Evolutionary conservation across 1,140 invertebrate genomes (phyloP), one percentile per base, ranked within the genome.

Genomic region (Calliphora vicina): DNA sequence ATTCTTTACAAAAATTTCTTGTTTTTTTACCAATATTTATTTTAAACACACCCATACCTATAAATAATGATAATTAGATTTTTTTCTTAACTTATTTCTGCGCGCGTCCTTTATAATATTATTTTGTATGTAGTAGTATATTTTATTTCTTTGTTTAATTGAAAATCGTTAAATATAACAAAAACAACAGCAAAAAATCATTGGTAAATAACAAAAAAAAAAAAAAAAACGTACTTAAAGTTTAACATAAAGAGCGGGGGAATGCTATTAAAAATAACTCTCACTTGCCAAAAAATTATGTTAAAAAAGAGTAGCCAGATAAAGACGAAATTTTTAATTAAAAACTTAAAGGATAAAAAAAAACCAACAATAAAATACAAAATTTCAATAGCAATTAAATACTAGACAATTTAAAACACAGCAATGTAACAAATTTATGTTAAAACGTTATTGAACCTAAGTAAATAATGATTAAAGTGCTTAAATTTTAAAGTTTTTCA

Each of bases 111-210:
- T 80, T 80, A n/a, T 43, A 20, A 43, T 80, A 9, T 35, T 29
- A 45, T 29, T 76, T 80, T 45, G 17, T n/a, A 9, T 43, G 35
- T 43, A 80, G 76, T 80, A 13, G 20, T 42, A 45, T 13, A 80
- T 80, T 35, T 80, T 80, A 80, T 45, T 42, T 43, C 42, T 25
- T 25, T 80, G 73, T 35, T 76, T 76, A 35, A 29, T 35, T 29
- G 35, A 35, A 35, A 35, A 42, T 76, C 61, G 61, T 67, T 67
- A 67, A 23, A 67, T 67, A 67, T 67, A 23, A 57, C 15, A 57
- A 57, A 67, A 67, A 23, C n/a, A 67, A 67, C 15, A n/a, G n/a
- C n/a, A 67, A 67, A 67, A 8, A 23, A 10, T 25, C 23, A 67
- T 23, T 67, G 23, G 61, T 67, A 67, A 67, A 67, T 67, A 67